Base-by-base conservation (phyloP, 2,888 invertebrate genomes). In the Elegia similella region DNA sequence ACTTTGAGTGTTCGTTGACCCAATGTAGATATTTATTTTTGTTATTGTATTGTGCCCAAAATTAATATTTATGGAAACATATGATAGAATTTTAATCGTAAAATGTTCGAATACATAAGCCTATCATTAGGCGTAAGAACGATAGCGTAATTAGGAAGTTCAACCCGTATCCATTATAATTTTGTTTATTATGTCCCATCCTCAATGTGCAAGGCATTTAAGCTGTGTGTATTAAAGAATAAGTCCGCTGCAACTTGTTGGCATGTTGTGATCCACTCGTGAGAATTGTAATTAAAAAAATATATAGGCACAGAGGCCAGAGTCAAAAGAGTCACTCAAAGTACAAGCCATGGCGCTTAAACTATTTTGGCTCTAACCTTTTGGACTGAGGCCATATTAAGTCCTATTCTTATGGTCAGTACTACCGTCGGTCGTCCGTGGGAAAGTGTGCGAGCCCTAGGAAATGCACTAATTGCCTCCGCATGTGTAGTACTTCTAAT, bases 21-120 rank as follows among this genome's bases (percentile, higher is more conserved):
- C 86, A 82, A 85, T 90, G 88, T 90, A 91, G 89, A 91, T 91
- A 89, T 90, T 90, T 91, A 91, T 91, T 91, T 90, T 89, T 90
- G 90, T 91, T 89, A 88, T 86, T 80, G 78, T 88, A 85, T 86
- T 88, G 84, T 88, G 83, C 75, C 85, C 88, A 72, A 87, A 88
- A 87, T 86, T 79, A 78, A 86, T 86, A 85, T 87, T 84, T 86
- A 86, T 84, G 80, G 72, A 78, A 77, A 69, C 73, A 71, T 71
- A 70, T 72, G 70, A 77, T 79, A 80, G 78, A 73, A 74, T 76
- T 76, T 76, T 76, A 77, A 76, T 70, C 67, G 69, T 78, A 75
- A 72, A 70, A 74, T 65, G 68, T 71, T 68, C 68, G 72, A 62
- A 65, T 61, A 60, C 60, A 67, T 70, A 62, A 59, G 57, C 59